A percentile compares a stretch with the other conserved stretches of the same genome.
Conservation (phyloP, 2,797 vertebrate species). For the Bradypodion ventrale region DNA sequence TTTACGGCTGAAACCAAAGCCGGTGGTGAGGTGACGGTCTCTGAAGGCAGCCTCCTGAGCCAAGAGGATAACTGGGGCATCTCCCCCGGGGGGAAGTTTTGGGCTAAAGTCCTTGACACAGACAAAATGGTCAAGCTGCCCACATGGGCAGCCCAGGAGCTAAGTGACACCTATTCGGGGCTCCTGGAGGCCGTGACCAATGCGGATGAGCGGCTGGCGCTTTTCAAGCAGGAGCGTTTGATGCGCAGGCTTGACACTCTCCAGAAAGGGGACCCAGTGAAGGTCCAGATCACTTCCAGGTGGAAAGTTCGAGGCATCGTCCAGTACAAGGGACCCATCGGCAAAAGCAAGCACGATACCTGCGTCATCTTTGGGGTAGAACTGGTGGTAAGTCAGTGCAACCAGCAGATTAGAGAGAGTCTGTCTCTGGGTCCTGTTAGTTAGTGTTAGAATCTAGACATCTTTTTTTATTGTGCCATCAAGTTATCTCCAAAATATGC, state of each 20-base stretch:
- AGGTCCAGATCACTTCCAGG: slow-evolving; percentile 71
- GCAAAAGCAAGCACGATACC: slow-evolving; percentile 61
- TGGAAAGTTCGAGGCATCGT: slow-evolving; percentile 78
- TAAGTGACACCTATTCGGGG: slow-evolving; percentile 63
- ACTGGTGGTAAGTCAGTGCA: slow-evolving; percentile 73
- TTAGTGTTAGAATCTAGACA: neutral
- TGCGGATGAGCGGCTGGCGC: slow-evolving; percentile 71
- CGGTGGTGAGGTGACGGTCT: neutral
- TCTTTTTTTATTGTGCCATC: too few species aligned
- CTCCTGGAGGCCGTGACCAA: slow-evolving; percentile 79
- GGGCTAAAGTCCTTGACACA: slow-evolving; percentile 76
- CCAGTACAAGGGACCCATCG: slow-evolving; percentile 75
- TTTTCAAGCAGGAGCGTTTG: slow-evolving; percentile 66
- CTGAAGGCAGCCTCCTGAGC: slow-evolving; percentile 22
- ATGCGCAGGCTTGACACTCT: slow-evolving; percentile 69
- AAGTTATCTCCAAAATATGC: too few species aligned
- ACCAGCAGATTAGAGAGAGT: accelerated
- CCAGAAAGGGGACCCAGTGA: slow-evolving; percentile 66
- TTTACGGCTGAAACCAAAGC: neutral
- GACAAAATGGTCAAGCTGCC: slow-evolving; percentile 72
- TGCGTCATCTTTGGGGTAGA: slow-evolving; percentile 80
- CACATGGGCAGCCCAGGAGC: slow-evolving; percentile 66
- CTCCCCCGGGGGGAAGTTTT: neutral
- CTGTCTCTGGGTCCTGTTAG: neutral
- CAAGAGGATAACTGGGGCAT: neutral